Evolutionary conservation across 2,888 invertebrate genomes (phyloP).

Genomic region (Calliopum simillimum): DNA sequence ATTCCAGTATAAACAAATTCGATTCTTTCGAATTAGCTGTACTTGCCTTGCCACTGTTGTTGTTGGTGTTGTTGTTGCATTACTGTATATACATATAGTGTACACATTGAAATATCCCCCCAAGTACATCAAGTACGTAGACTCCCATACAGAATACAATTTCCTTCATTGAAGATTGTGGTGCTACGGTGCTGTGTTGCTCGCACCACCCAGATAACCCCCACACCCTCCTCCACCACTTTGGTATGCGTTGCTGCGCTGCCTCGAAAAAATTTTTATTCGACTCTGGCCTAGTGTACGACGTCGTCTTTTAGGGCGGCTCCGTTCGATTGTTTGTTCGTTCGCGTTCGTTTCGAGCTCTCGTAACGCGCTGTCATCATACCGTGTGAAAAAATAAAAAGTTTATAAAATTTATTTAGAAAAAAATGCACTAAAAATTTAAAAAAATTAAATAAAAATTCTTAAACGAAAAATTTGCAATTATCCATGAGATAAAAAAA

Average conservation of each 20-base stretch:
- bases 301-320: constrained; percentile 48
- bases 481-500: no score
- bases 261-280: constrained; percentile 23
- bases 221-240: constrained; percentile 7
- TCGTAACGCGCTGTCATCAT: constrained; percentile 39
- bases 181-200: constrained; percentile 1
- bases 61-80: constrained; percentile 10
- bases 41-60: constrained; percentile 3
- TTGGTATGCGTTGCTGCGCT: constrained; percentile 8
- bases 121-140: constrained; percentile 4
- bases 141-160: constrained; percentile 30
- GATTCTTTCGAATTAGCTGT: constrained; percentile 11
- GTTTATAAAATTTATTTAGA: constrained; percentile 4
- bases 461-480: constrained; percentile 36
- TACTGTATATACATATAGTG: constrained; percentile 21
- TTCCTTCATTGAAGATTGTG: constrained; percentile 38
- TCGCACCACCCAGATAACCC: background rate
- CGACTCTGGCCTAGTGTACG: constrained; percentile 29
- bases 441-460: constrained; percentile 34
- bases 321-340: constrained; percentile 42
- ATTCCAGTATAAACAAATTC: constrained; percentile 26
- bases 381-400: constrained; percentile 19
- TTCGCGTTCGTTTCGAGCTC: constrained; percentile 36
- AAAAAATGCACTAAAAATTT: constrained; percentile 21
- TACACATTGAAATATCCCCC: constrained; percentile 27